Percentiles rank a stretch among this genome's conserved stretches.
phyloP scores from a whole-genome alignment of 1,140 invertebrate genomes.

The Lycorma delicatula region DNA sequence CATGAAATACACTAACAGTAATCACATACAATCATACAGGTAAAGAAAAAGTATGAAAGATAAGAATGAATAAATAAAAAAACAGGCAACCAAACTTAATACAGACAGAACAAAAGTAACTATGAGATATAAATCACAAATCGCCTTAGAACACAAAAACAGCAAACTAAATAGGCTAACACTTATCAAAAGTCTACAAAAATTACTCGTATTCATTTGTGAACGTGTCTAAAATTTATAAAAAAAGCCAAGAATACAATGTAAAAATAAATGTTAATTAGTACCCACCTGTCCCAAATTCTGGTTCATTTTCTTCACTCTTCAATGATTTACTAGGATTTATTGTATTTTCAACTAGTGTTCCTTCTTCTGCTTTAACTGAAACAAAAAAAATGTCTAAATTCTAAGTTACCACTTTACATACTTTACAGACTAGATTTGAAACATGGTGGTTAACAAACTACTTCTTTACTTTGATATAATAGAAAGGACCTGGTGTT shows the following conservation, averaged over 20 bases:
- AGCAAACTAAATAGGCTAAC: not conserved
- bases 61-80: too few species aligned
- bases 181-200: not conserved
- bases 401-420: not conserved
- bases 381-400: not conserved
- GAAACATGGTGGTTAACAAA: not conserved
- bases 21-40: too few species aligned
- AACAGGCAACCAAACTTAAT: too few species aligned
- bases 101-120: too few species aligned
- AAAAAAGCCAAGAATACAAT: not conserved
- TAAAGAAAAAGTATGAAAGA: too few species aligned
- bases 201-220: not conserved
- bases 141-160: not conserved
- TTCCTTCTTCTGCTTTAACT: constrained; percentile 12
- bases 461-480: too few species aligned
- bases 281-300: constrained; percentile 13
- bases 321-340: constrained; percentile 13
- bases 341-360: constrained; percentile 10
- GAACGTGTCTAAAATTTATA: not conserved
- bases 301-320: constrained; percentile 17
- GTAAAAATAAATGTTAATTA: too few species aligned
- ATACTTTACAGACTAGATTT: not conserved
- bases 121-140: not conserved
- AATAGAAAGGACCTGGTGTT: not conserved
- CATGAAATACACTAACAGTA: too few species aligned